Evolutionary conservation across 2,888 invertebrate genomes (phyloP).

Genomic region (Oscheius onirici): DNA sequence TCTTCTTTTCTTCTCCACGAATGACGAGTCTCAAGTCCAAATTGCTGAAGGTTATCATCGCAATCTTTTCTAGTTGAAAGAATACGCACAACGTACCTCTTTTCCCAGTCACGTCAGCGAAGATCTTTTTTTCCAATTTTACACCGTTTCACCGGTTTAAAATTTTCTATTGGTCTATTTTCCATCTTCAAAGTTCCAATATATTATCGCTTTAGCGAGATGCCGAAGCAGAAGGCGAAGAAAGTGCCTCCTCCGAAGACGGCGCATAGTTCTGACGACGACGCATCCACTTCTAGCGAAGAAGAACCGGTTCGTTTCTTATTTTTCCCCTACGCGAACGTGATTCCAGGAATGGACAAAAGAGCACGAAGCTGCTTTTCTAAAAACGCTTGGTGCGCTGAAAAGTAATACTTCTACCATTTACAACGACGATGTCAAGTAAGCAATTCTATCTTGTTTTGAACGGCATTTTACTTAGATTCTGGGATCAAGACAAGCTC

Average conservation of each 20-base stretch:
- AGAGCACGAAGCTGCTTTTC: conserved; percentile 85
- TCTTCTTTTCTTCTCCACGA: no score
- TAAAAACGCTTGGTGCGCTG: conserved; percentile 84
- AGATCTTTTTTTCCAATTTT: no score
- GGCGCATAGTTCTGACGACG: neutral
- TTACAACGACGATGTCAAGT: conserved; percentile 79
- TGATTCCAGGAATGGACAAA: conserved; percentile 76
- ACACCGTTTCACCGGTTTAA: no score
- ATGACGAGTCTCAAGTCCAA: no score
- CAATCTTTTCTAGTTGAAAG: no score
- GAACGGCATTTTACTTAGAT: conserved; percentile 13
- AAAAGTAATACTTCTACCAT: conserved; percentile 88
- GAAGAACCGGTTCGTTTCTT: conserved; percentile 27
- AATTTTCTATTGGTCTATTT: no score
- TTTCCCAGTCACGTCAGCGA: no score
- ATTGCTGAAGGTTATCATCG: no score
- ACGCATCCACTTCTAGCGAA: conserved; percentile 23
- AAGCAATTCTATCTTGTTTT: neutral
- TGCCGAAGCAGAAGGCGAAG: no score
- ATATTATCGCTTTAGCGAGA: no score
- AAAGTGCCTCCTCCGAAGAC: neutral
- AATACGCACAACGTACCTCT: no score
- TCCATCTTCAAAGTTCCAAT: no score
- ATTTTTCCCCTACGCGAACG: neutral
- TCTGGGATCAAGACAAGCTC: conserved; percentile 6